phyloP scores from a whole-genome alignment of 2,888 invertebrate genomes.

The Homarus gammarus region DNA sequence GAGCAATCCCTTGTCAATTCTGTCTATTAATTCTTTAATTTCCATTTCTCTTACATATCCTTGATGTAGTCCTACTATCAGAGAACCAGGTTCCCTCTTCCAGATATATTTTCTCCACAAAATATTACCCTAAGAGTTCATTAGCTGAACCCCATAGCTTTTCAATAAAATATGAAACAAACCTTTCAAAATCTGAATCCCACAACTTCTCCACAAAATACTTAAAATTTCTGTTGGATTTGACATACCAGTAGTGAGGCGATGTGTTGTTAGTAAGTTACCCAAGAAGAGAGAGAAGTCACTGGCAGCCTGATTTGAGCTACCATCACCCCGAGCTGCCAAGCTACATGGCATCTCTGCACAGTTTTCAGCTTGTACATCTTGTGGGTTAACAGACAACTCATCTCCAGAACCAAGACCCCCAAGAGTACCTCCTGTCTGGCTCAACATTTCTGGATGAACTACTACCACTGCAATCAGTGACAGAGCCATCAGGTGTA shows the following conservation, averaged over 20 bases:
- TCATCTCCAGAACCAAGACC: conserved; percentile 38
- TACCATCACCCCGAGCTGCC: conserved; percentile 67
- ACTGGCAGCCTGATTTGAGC: conserved; percentile 33
- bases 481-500: conserved; percentile 87
- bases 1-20: no score
- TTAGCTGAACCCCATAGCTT: no score
- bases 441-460: conserved; percentile 85
- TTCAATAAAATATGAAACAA: no score
- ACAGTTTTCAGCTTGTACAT: conserved; percentile 73
- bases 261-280: conserved; percentile 69
- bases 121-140: no score
- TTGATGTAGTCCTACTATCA: no score
- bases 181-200: no score
- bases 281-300: conserved; percentile 68
- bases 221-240: no score
- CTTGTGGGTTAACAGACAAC: conserved; percentile 43
- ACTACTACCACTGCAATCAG: conserved; percentile 87
- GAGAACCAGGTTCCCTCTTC: no score
- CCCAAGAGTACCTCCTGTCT: conserved; percentile 75
- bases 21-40: no score
- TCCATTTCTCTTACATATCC: no score
- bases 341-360: conserved; percentile 73
- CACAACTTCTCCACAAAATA: no score
- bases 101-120: no score
- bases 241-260: conserved; percentile 64